Evolutionary conservation across 2,797 vertebrate genomes (phyloP), one percentile per base, ranked within the genome.

Genomic region (Manis javanica): DNA sequence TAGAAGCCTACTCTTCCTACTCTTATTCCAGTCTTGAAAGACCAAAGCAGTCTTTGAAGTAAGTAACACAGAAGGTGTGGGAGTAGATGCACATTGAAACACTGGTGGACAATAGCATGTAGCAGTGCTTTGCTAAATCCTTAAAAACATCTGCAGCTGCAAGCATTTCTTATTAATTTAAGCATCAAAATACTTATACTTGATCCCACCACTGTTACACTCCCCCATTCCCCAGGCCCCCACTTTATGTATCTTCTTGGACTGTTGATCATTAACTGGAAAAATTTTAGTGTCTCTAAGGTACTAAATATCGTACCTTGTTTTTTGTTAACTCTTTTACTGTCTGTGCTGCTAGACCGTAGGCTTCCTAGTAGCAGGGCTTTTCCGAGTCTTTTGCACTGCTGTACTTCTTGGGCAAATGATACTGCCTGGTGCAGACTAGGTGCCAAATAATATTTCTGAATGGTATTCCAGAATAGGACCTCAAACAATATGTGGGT

Each of bases 141-240:
- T 85, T 75, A 64, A 49, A 85, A 59, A 1, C 31, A 71, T 57
- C 31, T 71, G 49, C 55, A 90, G 68, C 61, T 87, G 31, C 0
- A 66, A 90, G 26, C 37, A 66, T 53, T 51, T 10, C 3, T 31
- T 66, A 39, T 26, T 53, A 85, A 74, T 66, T 77, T 74, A 91
- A 86, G 46, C 18, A 74, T 46, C 26, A 71, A 37, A 72, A 14
- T 37, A 55, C 7, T 34, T 63, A 34, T 23, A 16, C 11, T 4
- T 37, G 12, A 24, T 16, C 2, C 2, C 0, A 59, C 18, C 5
- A 8, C 1, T 23, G 18, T 57, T 57, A 5, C 3, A 42, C 6
- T 66, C 12, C 4, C 49, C 18, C 11, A 11, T 11, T 11, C 46
- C 46, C 46, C 46, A 46, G 46, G 14, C 4, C 1, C 55, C 46